phyloP scores from a whole-genome alignment of 2,888 invertebrate species.

The Caprella mutica region DNA sequence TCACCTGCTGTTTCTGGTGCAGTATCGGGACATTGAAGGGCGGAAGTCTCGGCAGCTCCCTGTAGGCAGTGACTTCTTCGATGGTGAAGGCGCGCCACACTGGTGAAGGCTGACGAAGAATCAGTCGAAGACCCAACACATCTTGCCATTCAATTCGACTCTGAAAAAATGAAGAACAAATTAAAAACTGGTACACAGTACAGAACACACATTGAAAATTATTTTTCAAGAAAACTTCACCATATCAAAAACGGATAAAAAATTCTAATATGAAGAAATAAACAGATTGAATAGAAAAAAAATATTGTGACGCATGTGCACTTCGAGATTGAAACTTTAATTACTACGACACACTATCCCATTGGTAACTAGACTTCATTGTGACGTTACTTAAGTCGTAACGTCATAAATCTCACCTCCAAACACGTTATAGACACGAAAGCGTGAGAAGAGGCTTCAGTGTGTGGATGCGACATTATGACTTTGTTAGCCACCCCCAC shows the following conservation, averaged over 20 bases:
- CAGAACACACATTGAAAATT: neutral
- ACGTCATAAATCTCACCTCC: constrained; percentile 27
- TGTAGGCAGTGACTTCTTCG: constrained; percentile 38
- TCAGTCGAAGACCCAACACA: constrained; percentile 39
- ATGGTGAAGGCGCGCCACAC: constrained; percentile 41
- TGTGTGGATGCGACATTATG: constrained; percentile 33
- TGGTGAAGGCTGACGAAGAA: constrained; percentile 41
- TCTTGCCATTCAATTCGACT: constrained; percentile 39
- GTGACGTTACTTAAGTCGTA: no score
- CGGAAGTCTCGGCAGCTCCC: constrained; percentile 29
- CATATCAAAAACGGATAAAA: no score
- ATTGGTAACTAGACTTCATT: no score
- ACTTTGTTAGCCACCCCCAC: constrained; percentile 31
- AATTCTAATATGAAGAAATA: no score
- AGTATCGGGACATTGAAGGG: constrained; percentile 31
- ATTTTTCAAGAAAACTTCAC: no score
- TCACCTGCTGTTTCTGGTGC: constrained; percentile 5
- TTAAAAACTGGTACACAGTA: neutral
- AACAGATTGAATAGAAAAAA: no score
- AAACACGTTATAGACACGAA: constrained; percentile 31
- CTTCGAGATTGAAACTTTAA: no score
- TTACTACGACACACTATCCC: no score
- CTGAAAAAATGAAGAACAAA: constrained; percentile 27
- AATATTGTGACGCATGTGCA: no score
- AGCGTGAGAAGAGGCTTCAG: constrained; percentile 31